Evolutionary conservation across 2,888 invertebrate species (phyloP), one percentile per base, ranked within the genome.

Genomic region (Brachyopa scutellaris): DNA sequence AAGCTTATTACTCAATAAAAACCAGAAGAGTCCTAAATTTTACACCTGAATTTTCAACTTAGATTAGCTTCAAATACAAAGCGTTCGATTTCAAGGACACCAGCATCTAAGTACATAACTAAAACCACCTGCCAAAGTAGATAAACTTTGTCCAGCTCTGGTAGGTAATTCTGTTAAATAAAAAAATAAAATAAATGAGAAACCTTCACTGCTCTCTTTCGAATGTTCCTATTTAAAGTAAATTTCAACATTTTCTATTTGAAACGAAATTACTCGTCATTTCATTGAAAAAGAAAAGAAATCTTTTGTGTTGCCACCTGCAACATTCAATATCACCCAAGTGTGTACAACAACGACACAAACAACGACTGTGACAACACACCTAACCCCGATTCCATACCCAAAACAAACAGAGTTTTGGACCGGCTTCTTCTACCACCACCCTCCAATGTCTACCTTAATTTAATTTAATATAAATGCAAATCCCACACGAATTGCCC

Each of bases 401-500:
- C 6, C 3, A 42, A 15, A 8, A 29, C 19, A 13, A 3, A 59
- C 9, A 13, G 7, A 29, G 21, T 21, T 23, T 29, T 31, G 9
- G 9, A 2, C 11, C 29, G 36, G 6, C 49, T 6, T 47, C 15
- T 17, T n/a, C n/a, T 11, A 15, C 17, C 17, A 5, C 42, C 6
- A 23, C 17, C 47, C 49, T 11, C 9, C 42, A 15, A 72, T 36
- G 70, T 29, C 13, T 26, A 36, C 42, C 53, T 61, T 76, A 62
- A 76, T 76, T 76, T 76, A 76, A 76, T 76, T 76, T 76, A 76
- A 76, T 76, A 77, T 77, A 77, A 77, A 76, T 76, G 76, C 76
- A 69, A 76, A 76, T 76, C 61, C 62, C 36, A 38, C 53, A 62
- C 26, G 31, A 69, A 62, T 55, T 29, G 40, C 47, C 76, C 69